Conservation (phyloP, 2,888 invertebrate genomes). For the Cryptophagus acutangulus region DNA sequence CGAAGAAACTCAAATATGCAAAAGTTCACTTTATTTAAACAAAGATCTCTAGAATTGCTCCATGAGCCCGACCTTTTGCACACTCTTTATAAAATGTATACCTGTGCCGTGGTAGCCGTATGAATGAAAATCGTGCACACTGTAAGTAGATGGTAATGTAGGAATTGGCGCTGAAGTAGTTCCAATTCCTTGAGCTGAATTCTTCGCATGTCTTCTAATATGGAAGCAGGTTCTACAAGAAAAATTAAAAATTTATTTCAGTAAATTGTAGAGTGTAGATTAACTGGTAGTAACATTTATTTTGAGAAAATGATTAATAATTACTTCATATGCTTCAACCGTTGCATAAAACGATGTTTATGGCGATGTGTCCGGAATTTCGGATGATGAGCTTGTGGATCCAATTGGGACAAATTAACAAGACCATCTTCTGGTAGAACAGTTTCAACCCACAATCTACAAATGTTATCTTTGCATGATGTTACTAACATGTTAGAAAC, state of each 20-base stretch:
- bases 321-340: conserved; percentile 95
- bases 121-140: conserved; percentile 93
- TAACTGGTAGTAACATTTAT: neutral
- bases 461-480: conserved; percentile 97
- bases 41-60: no score
- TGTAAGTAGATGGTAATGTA: conserved; percentile 84
- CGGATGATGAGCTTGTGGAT: conserved; percentile 64
- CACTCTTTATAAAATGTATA: conserved; percentile 35
- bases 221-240: conserved; percentile 83
- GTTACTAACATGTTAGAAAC: conserved; percentile 98
- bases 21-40: no score
- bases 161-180: conserved; percentile 70
- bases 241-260: no score
- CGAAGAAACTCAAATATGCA: no score
- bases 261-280: no score
- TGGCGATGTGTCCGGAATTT: conserved; percentile 85
- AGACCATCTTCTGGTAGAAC: conserved; percentile 93
- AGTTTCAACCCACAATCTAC: conserved; percentile 98
- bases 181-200: conserved; percentile 55
- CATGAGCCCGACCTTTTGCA: no score
- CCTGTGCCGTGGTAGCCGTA: conserved; percentile 74
- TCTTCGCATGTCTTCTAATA: conserved; percentile 80
- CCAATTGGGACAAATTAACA: conserved; percentile 62
- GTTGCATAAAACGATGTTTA: conserved; percentile 93
- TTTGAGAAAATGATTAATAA: conserved; percentile 23